Base-by-base conservation (phyloP, 1,140 invertebrate species). In the Drosophila gunungcola region DNA sequence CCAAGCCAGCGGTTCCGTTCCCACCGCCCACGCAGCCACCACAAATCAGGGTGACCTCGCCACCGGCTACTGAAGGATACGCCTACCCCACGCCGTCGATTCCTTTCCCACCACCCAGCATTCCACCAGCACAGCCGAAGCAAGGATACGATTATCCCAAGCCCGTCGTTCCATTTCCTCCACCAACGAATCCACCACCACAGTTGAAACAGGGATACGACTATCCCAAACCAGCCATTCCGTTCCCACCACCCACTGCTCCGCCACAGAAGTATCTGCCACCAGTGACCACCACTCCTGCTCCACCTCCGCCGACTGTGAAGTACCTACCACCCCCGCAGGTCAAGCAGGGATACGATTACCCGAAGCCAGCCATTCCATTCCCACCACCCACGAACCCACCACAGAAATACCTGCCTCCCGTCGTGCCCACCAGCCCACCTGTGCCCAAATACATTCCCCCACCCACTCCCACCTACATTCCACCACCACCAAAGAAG, bases 1-100 rank as follows among this genome's bases (percentile, higher is more conserved):
- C 88, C n/a, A 91, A 82, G 61, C 89, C 90, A 16, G 49, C 42
- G 11, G 51, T 85, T 39, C 81, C 78, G 0, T 90, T 86, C 53
- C 62, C 78, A 21, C 58, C 81, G n/a, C 49, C 61, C 69, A 32
- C 57, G 75, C 21, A 51, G 48, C 46, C 58, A 10, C 38, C 58
- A 10, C 46, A 61, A 49, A 34, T 51, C 27, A 51, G 29, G 29
- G 45, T 67, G 64, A 46, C 82, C 0, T 45, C 42, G 2, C 42
- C 16, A 4, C 42, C 42, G 13, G 16, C 10, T 3, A 12, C 11
- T 27, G 43, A 80, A 11, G 80, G 80, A 12, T 83, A 83, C 25
- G 48, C 53, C 9, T 86, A 86, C 12, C 82, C 88, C 13, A 90
- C 74, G 51, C 85, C 88, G 1, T 41, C 48, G n/a, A 55, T 82